Evolutionary conservation across 2,113 vertebrate genomes (phyloP).

Genomic region (Eublepharis macularius): DNA sequence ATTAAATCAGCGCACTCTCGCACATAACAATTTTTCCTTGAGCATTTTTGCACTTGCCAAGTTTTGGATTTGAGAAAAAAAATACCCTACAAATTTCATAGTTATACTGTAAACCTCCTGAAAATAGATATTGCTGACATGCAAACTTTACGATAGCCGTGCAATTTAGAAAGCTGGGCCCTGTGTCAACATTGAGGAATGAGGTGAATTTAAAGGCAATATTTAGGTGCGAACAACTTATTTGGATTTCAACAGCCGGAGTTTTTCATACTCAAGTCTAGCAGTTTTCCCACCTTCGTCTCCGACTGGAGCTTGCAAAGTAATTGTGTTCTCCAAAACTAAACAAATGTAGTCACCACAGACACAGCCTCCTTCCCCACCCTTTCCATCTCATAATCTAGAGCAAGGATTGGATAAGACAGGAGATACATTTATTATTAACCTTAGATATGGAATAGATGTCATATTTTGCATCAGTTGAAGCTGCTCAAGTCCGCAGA

Average conservation of each 20-base stretch:
- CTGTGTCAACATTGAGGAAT: conserved; percentile 33
- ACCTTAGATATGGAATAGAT: neutral
- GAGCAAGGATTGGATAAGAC: neutral
- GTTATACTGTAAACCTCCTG: neutral
- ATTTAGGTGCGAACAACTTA: neutral
- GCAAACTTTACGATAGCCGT: conserved; percentile 10
- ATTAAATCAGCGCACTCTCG: conserved; percentile 24
- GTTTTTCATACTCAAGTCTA: conserved; percentile 1
- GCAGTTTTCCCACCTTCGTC: neutral
- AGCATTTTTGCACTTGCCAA: conserved; percentile 21
- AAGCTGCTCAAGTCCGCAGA: neutral
- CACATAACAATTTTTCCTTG: conserved; percentile 19
- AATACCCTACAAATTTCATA: neutral
- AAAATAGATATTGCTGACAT: conserved; percentile 27
- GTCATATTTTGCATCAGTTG: neutral
- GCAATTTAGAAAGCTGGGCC: neutral
- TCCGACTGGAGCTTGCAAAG: neutral
- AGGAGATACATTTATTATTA: neutral
- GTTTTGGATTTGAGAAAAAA: neutral
- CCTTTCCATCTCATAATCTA: neutral
- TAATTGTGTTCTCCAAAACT: conserved; percentile 9
- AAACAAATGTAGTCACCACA: neutral
- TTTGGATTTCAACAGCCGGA: neutral
- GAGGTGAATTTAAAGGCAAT: conserved; percentile 35
- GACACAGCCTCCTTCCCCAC: neutral